A percentile compares a stretch with the other conserved stretches of the same genome.
phyloP scores from a whole-genome alignment of 2,888 invertebrate species.

The Ecliptopera silaceata region DNA sequence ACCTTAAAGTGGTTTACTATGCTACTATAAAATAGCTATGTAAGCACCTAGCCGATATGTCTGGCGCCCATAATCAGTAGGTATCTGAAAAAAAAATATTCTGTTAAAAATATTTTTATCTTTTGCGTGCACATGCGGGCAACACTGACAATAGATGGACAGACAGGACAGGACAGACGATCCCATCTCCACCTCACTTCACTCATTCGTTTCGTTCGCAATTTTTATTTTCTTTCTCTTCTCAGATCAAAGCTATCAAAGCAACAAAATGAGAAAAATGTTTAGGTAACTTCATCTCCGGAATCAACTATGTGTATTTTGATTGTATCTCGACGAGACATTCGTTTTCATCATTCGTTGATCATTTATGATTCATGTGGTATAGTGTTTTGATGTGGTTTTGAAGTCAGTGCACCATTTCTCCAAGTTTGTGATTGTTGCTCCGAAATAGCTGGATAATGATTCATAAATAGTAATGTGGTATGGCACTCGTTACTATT shows the following conservation, averaged over 20 bases:
- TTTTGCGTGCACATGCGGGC: too few species aligned
- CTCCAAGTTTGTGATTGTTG: constrained; percentile 74
- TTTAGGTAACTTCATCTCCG: constrained; percentile 40
- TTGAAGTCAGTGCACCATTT: constrained; percentile 58
- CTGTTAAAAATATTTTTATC: too few species aligned
- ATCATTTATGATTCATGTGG: constrained; percentile 61
- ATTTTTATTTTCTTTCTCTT: constrained; percentile 37
- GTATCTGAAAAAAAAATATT: too few species aligned
- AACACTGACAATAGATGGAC: too few species aligned
- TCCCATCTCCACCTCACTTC: too few species aligned
- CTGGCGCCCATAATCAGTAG: too few species aligned
- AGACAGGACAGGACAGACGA: too few species aligned
- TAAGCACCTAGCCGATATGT: too few species aligned
- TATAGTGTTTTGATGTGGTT: constrained; percentile 58
- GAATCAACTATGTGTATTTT: constrained; percentile 39
- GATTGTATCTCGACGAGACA: constrained; percentile 44
- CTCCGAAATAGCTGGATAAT: constrained; percentile 63
- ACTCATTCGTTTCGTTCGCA: too few species aligned
- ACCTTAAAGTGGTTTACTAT: too few species aligned
- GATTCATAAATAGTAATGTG: constrained; percentile 74
- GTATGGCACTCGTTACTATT: constrained; percentile 81
- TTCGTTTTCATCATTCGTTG: constrained; percentile 44
- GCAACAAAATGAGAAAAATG: constrained; percentile 40
- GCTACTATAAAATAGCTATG: too few species aligned
- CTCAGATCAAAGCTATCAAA: constrained; percentile 29